Evolutionary conservation across 2,888 invertebrate species (phyloP).

Genomic region (Lissonota sp.): DNA sequence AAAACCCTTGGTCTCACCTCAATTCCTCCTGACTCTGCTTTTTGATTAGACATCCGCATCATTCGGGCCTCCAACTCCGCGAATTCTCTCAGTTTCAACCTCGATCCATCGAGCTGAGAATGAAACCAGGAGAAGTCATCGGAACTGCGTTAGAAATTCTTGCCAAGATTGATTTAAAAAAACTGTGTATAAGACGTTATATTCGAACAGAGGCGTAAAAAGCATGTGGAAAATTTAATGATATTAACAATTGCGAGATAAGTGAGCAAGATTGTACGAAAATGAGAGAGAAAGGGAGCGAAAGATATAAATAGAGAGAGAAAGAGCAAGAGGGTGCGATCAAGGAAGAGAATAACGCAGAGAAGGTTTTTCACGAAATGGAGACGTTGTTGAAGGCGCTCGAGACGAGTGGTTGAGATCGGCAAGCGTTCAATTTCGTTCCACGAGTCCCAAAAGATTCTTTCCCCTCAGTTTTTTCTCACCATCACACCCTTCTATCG

Average conservation of each 20-base stretch:
- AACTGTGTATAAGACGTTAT: not conserved
- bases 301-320: not conserved
- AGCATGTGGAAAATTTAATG: constrained; percentile 33
- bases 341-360: constrained; percentile 9
- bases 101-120: not conserved
- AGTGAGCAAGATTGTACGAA: constrained; percentile 17
- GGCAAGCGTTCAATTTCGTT: constrained; percentile 74
- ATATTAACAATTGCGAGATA: constrained; percentile 32
- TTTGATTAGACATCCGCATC: not conserved
- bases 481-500: constrained; percentile 20
- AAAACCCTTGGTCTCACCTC: not conserved
- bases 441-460: constrained; percentile 73
- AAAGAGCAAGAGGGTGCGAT: constrained; percentile 1
- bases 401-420: constrained; percentile 58
- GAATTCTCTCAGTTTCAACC: not conserved
- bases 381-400: constrained; percentile 50
- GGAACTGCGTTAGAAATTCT: not conserved
- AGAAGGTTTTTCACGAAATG: constrained; percentile 56
- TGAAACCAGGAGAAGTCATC: not conserved
- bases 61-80: not conserved
- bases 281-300: constrained; percentile 2
- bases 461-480: constrained; percentile 43
- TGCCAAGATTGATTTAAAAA: not conserved
- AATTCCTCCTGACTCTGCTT: not conserved
- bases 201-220: not conserved